Evolutionary conservation across 1,140 invertebrate genomes (phyloP).

Genomic region (Chionoecetes opilio): DNA sequence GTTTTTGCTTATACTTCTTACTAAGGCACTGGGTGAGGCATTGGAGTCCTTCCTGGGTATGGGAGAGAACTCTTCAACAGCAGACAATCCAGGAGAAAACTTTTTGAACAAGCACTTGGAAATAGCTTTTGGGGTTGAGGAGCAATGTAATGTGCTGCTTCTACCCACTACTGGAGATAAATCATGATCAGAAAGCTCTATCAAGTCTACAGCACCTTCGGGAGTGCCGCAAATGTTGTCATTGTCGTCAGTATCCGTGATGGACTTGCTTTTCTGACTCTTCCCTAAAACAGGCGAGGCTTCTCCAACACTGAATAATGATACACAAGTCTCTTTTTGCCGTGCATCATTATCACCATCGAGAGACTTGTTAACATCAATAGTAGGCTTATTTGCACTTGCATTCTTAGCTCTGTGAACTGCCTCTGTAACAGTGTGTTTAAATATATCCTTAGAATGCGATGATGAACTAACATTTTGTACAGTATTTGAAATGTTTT

Average conservation of each 20-base stretch:
- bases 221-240: background rate
- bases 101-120: constrained; percentile 69
- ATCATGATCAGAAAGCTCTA: background rate
- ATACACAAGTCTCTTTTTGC: background rate
- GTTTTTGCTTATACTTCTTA: no score
- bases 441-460: background rate
- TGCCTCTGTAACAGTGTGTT: background rate
- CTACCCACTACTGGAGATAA: background rate
- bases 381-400: background rate
- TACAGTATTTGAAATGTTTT: background rate
- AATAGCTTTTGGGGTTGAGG: constrained; percentile 66
- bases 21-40: no score
- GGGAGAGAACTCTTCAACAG: constrained; percentile 15
- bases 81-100: constrained; percentile 38
- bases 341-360: background rate
- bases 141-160: background rate
- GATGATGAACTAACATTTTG: background rate
- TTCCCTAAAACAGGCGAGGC: background rate
- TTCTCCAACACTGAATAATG: background rate
- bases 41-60: background rate
- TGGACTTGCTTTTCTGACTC: background rate
- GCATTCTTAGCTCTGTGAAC: background rate
- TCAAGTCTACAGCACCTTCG: background rate
- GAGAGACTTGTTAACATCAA: background rate
- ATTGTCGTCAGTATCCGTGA: background rate